Conservation (phyloP, 1,140 invertebrate species). For the Bursaphelenchus mucronatus region DNA sequence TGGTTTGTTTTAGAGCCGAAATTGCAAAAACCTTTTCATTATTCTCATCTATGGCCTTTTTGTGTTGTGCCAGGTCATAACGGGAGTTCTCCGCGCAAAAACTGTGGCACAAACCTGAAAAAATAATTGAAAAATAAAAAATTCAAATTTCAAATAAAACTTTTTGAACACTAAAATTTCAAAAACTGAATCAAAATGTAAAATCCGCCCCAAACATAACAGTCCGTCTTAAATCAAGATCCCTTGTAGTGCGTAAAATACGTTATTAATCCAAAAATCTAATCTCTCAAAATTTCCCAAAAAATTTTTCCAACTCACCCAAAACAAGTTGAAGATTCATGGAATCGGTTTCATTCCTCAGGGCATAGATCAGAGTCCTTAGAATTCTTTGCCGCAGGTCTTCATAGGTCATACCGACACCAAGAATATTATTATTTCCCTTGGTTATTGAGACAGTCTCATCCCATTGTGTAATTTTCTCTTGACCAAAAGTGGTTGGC, state of each 20-base stretch:
- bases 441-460: too few relatives aligned
- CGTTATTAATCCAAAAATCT: too few relatives aligned
- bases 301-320: conserved; percentile 63
- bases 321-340: conserved; percentile 83
- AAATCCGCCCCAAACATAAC: background rate
- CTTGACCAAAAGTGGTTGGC: conserved; percentile 54
- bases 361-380: conserved; percentile 77
- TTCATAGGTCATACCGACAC: conserved; percentile 67
- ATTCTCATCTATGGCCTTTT: background rate
- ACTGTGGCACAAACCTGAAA: conserved; percentile 39
- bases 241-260: too few relatives aligned
- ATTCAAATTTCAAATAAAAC: background rate
- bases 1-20: conserved; percentile 29
- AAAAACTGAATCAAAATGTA: background rate
- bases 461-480: background rate
- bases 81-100: conserved; percentile 43
- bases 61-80: conserved; percentile 45
- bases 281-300: background rate
- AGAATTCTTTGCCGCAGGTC: conserved; percentile 76
- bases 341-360: conserved; percentile 79
- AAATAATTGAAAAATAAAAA: conserved; percentile 20
- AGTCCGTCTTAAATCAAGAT: background rate
- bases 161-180: background rate
- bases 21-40: background rate
- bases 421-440: conserved; percentile 27